Evolutionary conservation across 2,113 vertebrate species (phyloP).

Genomic region (Deroptyus accipitrinus): DNA sequence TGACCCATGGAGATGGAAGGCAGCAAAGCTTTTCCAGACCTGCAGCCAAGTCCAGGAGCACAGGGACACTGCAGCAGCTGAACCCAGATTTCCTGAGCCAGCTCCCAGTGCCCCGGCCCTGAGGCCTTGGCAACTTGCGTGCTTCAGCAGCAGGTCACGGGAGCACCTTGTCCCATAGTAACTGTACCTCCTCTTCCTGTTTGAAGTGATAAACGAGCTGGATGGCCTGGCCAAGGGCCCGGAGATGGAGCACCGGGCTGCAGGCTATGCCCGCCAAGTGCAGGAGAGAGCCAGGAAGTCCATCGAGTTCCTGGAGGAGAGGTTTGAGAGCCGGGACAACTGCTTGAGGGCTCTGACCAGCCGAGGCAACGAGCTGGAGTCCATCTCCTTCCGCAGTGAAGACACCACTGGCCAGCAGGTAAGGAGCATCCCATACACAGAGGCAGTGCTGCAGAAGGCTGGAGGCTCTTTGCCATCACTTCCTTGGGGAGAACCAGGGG

Average conservation of each 20-base stretch:
- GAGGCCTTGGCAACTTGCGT: constrained; percentile 51
- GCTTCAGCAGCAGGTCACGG: constrained; percentile 40
- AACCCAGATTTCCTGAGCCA: constrained; percentile 68
- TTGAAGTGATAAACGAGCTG: constrained; percentile 93
- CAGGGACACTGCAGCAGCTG: constrained; percentile 43
- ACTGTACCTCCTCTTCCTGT: constrained; percentile 50
- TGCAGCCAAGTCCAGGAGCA: neutral
- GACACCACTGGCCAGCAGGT: constrained; percentile 97
- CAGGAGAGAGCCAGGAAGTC: constrained; percentile 92
- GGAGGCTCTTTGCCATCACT: neutral
- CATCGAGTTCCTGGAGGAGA: constrained; percentile 88
- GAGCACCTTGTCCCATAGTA: constrained; percentile 39
- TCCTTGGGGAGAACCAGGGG: accelerated
- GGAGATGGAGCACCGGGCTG: constrained; percentile 80
- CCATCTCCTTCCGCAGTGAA: constrained; percentile 96
- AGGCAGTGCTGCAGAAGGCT: neutral
- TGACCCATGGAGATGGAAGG: constrained; percentile 23
- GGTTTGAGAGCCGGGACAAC: constrained; percentile 88
- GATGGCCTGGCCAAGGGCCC: constrained; percentile 96
- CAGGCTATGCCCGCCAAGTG: constrained; percentile 84
- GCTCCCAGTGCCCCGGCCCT: constrained; percentile 52
- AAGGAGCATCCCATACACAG: accelerated
- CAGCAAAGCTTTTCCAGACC: constrained; percentile 50
- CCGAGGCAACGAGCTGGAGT: constrained; percentile 94
- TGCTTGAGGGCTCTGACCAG: constrained; percentile 92